phyloP scores from a whole-genome alignment of 2,113 vertebrate species.

The Ceratotherium simum region DNA sequence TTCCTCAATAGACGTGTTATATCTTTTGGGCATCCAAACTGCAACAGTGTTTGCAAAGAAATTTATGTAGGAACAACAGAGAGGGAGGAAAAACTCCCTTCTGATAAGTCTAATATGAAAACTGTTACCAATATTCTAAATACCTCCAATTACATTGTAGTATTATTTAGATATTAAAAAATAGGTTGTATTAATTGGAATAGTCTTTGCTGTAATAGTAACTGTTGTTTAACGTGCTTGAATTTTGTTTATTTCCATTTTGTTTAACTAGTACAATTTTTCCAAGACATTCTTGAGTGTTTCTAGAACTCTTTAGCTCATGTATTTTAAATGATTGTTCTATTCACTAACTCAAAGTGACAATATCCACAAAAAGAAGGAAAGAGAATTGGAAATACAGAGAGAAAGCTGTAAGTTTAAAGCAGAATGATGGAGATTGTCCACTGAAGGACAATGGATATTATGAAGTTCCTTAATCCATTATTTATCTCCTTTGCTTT shows the following conservation, averaged over 20 bases:
- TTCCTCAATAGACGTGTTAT: background rate
- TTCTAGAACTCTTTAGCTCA: background rate
- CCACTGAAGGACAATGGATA: background rate
- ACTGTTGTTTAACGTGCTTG: background rate
- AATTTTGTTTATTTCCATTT: background rate
- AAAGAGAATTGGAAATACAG: background rate
- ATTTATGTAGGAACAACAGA: background rate
- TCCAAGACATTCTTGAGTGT: background rate
- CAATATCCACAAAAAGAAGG: background rate
- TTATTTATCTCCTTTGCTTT: background rate
- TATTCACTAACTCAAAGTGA: conserved; percentile 1
- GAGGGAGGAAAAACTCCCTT: background rate
- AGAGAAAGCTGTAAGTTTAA: background rate
- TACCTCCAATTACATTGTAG: background rate
- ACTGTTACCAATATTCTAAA: background rate
- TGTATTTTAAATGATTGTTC: background rate
- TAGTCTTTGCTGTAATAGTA: background rate
- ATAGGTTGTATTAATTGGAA: background rate
- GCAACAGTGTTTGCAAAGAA: background rate
- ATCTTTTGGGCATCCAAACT: conserved; percentile 10
- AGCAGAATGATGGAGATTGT: background rate
- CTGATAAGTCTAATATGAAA: background rate
- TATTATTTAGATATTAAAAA: background rate
- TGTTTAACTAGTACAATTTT: background rate
- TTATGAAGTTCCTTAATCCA: background rate